These are phyloP conservation scores for Timema podura DNA, from an alignment of 2,888 invertebrate genomes.

Conservation along the genomic window DNA sequence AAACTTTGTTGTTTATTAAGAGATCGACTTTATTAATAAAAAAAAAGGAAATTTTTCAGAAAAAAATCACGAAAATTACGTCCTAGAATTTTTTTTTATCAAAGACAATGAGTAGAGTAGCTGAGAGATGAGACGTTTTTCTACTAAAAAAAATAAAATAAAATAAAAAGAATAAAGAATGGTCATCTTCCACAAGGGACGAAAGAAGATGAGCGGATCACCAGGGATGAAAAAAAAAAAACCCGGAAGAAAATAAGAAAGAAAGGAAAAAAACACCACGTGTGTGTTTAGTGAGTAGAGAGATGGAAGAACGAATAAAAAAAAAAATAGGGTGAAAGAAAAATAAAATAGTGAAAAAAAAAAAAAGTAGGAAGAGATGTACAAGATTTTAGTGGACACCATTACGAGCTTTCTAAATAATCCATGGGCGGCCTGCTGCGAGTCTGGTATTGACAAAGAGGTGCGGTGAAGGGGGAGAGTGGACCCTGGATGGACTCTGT, in stretches of 20 bases:
- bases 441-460: constrained; percentile 28
- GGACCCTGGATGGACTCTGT: constrained; percentile 40
- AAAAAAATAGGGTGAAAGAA: constrained; percentile 13
- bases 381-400: constrained; percentile 31
- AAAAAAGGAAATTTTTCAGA: too few relatives aligned
- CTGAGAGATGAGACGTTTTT: too few relatives aligned
- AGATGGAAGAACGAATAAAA: constrained; percentile 6
- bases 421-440: constrained; percentile 27
- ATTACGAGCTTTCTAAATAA: constrained; percentile 33
- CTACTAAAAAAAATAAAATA: too few relatives aligned
- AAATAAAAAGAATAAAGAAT: background rate
- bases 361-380: constrained; percentile 21
- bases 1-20: too few relatives aligned
- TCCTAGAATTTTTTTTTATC: too few relatives aligned
- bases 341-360: constrained; percentile 22
- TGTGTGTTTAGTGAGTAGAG: constrained; percentile 4
- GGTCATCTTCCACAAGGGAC: constrained; percentile 14
- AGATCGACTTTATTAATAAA: too few relatives aligned
- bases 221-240: background rate
- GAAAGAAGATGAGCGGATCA: background rate
- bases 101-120: too few relatives aligned
- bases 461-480: constrained; percentile 28
- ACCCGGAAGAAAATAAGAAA: background rate
- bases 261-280: background rate
- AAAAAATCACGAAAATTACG: too few relatives aligned